Base-by-base conservation (phyloP, 2,113 vertebrate genomes). In the Datnioides undecimradiatus region DNA sequence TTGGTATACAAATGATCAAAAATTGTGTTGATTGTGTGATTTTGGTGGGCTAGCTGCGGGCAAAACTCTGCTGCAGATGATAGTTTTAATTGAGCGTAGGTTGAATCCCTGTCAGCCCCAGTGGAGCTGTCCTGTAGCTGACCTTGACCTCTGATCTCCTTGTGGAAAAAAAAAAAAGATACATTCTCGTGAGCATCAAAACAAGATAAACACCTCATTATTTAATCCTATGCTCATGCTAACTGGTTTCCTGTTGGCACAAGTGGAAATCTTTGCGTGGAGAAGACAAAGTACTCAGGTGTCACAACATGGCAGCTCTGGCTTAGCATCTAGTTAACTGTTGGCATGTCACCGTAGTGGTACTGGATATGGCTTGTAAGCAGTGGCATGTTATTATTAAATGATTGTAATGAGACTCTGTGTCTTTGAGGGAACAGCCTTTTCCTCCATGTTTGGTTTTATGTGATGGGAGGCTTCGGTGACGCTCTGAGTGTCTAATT, bases 381-480 rank as follows among this genome's bases (percentile, higher is more conserved):
- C 23, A 21, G 52, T 8, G 38, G 13, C 8, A 13, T 64, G 59
- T 14, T 73, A 64, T 74, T 65, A 81, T 74, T 76, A 77, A 79
- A 82, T 49, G 51, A 74, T 57, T 31, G 36, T 27, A 51, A 46
- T 62, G 23, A 62, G 49, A 57, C 43, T 29, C 8, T n/a, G 8
- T 78, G 79, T 62, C 36, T 19, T 46, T 48, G 64, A 75, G 75
- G 19, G 74, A 54, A 69, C 73, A 68, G 31, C 34, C 55, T 34
- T 76, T 52, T 33, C 36, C 33, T 64, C 66, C 36, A 17, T 60
- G 63, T 80, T 59, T 80, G 57, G 36, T 36, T 76, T 66, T 54
- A 76, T n/a, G 23, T 60, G 72, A 85, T 31, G 16, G 59, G 48
- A 59, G 31, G 43, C 57, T 73, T 43, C 41, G 72, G 76, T 60